phyloP scores from a whole-genome alignment of 2,888 invertebrate genomes.

The Cosmia trapezina region DNA sequence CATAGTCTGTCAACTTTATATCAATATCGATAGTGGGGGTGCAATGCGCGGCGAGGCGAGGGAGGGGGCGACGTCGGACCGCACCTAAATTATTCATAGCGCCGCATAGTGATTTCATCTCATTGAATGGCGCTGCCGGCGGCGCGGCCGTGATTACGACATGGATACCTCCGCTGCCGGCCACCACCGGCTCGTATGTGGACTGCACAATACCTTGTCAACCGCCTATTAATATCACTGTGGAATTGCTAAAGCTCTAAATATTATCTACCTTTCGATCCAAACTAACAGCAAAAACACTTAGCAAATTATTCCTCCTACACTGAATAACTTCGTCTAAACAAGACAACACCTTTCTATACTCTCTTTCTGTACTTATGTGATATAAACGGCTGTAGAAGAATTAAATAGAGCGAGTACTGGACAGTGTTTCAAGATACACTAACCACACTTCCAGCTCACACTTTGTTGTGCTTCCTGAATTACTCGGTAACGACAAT shows the following conservation, averaged over 20 bases:
- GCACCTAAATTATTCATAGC: constrained; percentile 89
- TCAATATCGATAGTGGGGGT: constrained; percentile 73
- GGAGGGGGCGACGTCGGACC: constrained; percentile 73
- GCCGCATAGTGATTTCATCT: constrained; percentile 90
- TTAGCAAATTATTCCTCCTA: not conserved
- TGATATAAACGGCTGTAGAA: not conserved
- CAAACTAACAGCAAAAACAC: not conserved
- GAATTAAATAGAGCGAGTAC: not conserved
- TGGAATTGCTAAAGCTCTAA: constrained; percentile 21
- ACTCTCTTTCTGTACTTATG: too few relatives aligned
- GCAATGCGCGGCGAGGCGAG: constrained; percentile 59
- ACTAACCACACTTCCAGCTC: not conserved
- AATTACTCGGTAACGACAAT: not conserved
- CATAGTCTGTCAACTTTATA: constrained; percentile 76
- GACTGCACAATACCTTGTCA: constrained; percentile 82
- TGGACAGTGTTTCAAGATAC: too few relatives aligned
- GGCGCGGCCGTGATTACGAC: constrained; percentile 85
- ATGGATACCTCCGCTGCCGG: constrained; percentile 84
- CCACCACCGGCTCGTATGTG: constrained; percentile 67
- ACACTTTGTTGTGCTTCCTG: not conserved
- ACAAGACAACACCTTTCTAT: not conserved
- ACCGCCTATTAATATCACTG: constrained; percentile 69
- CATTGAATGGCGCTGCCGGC: constrained; percentile 87
- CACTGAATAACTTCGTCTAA: not conserved
- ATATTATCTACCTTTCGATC: constrained; percentile 15